Percentiles rank a stretch among this genome's conserved stretches.
Evolutionary conservation across 2,797 vertebrate genomes (phyloP).

Genomic region (Agapornis canus): DNA sequence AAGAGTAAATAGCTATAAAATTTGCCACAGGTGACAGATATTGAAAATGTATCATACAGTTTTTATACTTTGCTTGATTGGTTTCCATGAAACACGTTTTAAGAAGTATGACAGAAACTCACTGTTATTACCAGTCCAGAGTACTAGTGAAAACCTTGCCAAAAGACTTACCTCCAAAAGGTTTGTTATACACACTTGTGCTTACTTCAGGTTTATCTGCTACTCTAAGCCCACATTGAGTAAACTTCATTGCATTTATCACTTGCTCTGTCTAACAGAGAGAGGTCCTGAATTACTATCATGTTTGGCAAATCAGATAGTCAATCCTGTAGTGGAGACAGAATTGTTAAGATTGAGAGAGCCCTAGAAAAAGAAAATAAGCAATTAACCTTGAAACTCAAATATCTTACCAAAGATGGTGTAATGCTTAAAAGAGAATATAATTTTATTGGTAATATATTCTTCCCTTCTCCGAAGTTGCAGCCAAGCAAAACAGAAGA

Average conservation of each 20-base stretch:
- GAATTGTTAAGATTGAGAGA: background rate
- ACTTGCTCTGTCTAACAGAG: background rate
- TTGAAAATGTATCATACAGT: background rate
- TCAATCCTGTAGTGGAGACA: background rate
- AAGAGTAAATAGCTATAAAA: background rate
- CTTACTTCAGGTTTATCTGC: background rate
- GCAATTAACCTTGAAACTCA: slow-evolving; percentile 37
- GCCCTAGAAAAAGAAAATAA: background rate
- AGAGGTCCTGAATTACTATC: background rate
- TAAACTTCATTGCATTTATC: background rate
- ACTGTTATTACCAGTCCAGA: background rate
- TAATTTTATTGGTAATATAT: background rate
- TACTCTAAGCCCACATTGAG: background rate
- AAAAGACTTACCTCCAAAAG: background rate
- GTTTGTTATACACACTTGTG: background rate
- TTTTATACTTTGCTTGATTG: slow-evolving; percentile 19
- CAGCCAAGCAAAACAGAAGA: slow-evolving; percentile 55
- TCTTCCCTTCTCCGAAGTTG: background rate
- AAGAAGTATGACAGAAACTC: background rate
- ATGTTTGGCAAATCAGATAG: background rate
- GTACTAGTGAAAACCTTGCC: background rate
- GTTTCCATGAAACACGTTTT: background rate
- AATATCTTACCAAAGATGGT: background rate
- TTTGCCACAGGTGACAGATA: background rate
- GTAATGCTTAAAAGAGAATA: slow-evolving; percentile 18